These are phyloP conservation scores for Harpegnathos saltator DNA, from an alignment of 1,140 invertebrate genomes.

Conservation along the genomic window DNA sequence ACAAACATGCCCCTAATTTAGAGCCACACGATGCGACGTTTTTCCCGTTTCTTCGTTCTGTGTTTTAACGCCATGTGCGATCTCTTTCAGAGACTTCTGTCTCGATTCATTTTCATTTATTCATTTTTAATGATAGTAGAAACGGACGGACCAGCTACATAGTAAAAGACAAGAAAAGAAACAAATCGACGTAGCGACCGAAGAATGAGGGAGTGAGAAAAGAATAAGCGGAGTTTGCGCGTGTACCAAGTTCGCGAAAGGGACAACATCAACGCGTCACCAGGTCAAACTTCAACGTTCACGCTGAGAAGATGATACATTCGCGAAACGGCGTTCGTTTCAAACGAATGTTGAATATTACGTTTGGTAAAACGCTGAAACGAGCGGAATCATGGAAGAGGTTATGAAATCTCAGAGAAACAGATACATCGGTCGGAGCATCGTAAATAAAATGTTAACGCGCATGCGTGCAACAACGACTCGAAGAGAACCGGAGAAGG, in stretches of 20 bases:
- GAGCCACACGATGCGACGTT: slow-evolving; percentile 26
- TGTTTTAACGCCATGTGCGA: not conserved
- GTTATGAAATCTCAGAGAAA: slow-evolving; percentile 46
- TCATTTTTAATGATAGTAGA: no score
- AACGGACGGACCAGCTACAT: not conserved
- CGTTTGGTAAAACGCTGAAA: not conserved
- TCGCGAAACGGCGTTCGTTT: no score
- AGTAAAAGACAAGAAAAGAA: not conserved
- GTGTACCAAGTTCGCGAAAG: not conserved
- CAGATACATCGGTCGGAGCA: slow-evolving; percentile 12
- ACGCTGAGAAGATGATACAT: no score
- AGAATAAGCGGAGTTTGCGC: slow-evolving; percentile 73
- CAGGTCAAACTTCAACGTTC: no score
- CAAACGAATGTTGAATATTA: no score
- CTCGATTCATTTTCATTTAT: not conserved
- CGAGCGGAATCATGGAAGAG: no score
- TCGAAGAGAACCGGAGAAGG: slow-evolving; percentile 12
- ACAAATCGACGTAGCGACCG: not conserved
- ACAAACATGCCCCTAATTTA: slow-evolving; percentile 47
- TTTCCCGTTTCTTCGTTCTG: not conserved
- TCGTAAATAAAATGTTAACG: slow-evolving; percentile 65
- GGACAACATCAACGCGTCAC: no score
- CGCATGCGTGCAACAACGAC: slow-evolving; percentile 63
- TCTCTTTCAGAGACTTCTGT: not conserved
- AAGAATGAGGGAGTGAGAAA: slow-evolving; percentile 54